Evolutionary conservation across 2,113 vertebrate species (phyloP).

Genomic region (Brachyhypopomus occidentalis): DNA sequence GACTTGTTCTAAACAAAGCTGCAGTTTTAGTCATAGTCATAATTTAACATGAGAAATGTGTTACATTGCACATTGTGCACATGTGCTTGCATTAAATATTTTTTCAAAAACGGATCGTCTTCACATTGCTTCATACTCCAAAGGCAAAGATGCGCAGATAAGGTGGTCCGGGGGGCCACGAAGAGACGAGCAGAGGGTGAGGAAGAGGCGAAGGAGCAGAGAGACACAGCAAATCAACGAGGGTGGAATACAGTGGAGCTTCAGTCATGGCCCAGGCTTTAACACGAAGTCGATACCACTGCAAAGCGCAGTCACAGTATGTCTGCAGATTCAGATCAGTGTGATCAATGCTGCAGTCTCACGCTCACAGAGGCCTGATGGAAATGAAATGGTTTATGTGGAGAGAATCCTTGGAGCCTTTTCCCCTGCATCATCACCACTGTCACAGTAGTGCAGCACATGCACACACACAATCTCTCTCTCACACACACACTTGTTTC

Average conservation of each 20-base stretch:
- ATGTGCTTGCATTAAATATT: background rate
- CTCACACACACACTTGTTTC: background rate
- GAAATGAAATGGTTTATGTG: conserved; percentile 58
- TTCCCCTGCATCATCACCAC: background rate
- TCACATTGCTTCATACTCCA: background rate
- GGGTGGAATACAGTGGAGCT: conserved; percentile 49
- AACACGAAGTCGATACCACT: conserved; percentile 68
- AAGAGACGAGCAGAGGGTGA: conserved; percentile 33
- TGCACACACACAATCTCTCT: background rate
- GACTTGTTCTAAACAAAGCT: background rate
- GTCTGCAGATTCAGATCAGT: conserved; percentile 62
- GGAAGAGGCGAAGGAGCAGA: conserved; percentile 33
- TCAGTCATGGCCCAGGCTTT: conserved; percentile 62
- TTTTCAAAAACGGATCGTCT: background rate
- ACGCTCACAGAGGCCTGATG: conserved; percentile 29
- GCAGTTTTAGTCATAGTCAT: background rate
- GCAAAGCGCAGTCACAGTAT: conserved; percentile 67
- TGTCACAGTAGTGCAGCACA: background rate
- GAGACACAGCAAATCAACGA: conserved; percentile 31
- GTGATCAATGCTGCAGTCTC: conserved; percentile 56
- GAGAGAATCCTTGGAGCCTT: conserved; percentile 45
- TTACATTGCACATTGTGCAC: background rate
- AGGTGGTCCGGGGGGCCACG: background rate
- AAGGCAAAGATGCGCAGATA: background rate
- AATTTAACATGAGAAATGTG: background rate